Percentiles rank a stretch among this genome's conserved stretches.
Evolutionary conservation across 2,797 vertebrate genomes (phyloP).

Genomic region (Halcyon leucocephala): DNA sequence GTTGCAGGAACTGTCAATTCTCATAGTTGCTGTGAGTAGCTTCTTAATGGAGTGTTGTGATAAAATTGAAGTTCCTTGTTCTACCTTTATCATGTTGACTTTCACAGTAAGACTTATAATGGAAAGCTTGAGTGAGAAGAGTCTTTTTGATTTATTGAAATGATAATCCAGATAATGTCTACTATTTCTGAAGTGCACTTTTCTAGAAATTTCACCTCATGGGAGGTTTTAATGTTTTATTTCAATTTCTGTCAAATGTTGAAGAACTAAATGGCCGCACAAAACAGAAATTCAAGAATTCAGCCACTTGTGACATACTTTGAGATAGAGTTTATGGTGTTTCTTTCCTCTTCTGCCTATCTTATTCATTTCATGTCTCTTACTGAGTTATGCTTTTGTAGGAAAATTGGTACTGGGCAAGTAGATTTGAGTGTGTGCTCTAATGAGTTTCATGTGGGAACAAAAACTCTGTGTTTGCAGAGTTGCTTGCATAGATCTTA

Average conservation of each 20-base stretch:
- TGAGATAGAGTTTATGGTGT: background rate
- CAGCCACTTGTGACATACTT: background rate
- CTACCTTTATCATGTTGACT: background rate
- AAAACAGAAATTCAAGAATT: background rate
- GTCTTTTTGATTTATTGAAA: background rate
- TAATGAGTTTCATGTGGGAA: background rate
- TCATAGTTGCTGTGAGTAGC: background rate
- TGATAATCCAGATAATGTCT: background rate
- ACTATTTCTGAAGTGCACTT: background rate
- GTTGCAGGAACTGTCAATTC: background rate
- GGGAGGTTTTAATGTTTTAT: background rate
- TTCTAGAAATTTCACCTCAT: background rate
- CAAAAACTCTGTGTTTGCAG: background rate
- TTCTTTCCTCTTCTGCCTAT: background rate
- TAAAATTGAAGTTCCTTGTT: background rate
- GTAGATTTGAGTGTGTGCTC: background rate
- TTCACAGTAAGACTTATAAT: background rate
- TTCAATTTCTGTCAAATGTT: background rate
- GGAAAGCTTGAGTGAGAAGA: background rate
- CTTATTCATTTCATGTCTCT: background rate
- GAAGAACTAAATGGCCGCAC: background rate
- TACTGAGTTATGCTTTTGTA: background rate
- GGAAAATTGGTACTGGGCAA: background rate
- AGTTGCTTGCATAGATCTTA: background rate
- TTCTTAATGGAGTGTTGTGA: background rate